phyloP scores from a whole-genome alignment of 2,113 vertebrate genomes.

The Elgaria multicarinata region DNA sequence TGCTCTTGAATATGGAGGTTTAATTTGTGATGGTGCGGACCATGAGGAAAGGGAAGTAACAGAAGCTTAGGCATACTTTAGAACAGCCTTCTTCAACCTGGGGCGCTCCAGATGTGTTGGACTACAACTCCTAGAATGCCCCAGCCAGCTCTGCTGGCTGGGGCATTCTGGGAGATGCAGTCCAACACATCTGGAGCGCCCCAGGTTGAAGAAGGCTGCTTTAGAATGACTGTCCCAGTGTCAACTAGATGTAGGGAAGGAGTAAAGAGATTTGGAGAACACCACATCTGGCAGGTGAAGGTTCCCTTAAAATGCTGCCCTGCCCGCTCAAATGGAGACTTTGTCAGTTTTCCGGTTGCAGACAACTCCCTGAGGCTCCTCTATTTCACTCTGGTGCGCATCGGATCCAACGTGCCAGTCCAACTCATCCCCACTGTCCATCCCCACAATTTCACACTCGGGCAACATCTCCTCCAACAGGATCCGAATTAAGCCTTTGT shows the following conservation, averaged over 20 bases:
- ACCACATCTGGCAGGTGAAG: too few relatives aligned
- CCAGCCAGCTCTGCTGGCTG: too few relatives aligned
- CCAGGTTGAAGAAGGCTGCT: too few relatives aligned
- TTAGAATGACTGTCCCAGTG: not conserved
- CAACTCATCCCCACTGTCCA: constrained; percentile 65
- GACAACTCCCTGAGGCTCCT: rapidly evolving
- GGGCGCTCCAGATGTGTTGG: too few relatives aligned
- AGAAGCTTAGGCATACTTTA: not conserved
- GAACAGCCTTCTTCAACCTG: too few relatives aligned
- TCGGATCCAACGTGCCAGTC: rapidly evolving
- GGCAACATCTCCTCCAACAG: constrained; percentile 89
- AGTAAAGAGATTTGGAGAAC: too few relatives aligned
- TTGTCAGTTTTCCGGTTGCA: not conserved
- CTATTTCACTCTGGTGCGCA: rapidly evolving
- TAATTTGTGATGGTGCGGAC: not conserved
- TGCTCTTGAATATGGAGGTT: not conserved
- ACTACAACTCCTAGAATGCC: too few relatives aligned
- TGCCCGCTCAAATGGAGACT: not conserved
- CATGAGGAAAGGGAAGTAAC: not conserved
- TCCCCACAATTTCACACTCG: constrained; percentile 79
- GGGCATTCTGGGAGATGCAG: too few relatives aligned
- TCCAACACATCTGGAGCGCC: too few relatives aligned
- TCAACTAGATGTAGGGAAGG: too few relatives aligned
- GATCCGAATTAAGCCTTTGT: constrained; percentile 80
- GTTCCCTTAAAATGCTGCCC: too few relatives aligned